Base-by-base conservation (phyloP, 2,888 invertebrate genomes). In the Protonemura montana region DNA sequence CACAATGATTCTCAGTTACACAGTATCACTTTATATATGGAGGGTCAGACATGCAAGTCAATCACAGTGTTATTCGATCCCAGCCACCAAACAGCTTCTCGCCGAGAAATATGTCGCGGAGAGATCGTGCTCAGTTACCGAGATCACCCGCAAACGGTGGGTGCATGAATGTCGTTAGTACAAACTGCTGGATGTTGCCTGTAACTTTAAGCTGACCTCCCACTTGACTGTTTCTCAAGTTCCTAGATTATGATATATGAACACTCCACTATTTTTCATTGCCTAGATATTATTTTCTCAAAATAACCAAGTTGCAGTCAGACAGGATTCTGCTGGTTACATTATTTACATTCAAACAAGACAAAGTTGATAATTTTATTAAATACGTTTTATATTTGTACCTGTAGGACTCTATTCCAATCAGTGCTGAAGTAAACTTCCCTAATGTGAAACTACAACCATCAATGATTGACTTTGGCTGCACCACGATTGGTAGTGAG, bases 381-480 rank as follows among this genome's bases (percentile, higher is more conserved):
- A n/a, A n/a, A n/a, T n/a, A n/a, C n/a, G 29, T 28, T 82, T 26
- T 29, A 16, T 82, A n/a, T 29, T n/a, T n/a, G n/a, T n/a, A 7
- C 76, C 90, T 92, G 87, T 89, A 96, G 95, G 95, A 95, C 89
- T 92, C 92, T 87, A 92, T 96, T 83, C 92, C 93, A 88, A 90
- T 96, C 80, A 91, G 91, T 82, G 95, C 94, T 42, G 93, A 93
- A 90, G 93, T 96, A 0, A 94, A 95, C 91, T 95, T 94, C 90
- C 96, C 96, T 0, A 95, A 95, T 89, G 90, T 96, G 84, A 91
- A 92, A 77, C 91, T 95, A 86, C 90, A 92, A 87, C 93, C 94
- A 78, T 92, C 92, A 21, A 90, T 91, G 87, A 90, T 95, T 2
- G 93, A 94, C 90, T 95, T 96, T 89, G 93, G 93, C 82, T 94